Evolutionary conservation across 2,888 invertebrate genomes (phyloP).

Genomic region (Athetis lepigone): DNA sequence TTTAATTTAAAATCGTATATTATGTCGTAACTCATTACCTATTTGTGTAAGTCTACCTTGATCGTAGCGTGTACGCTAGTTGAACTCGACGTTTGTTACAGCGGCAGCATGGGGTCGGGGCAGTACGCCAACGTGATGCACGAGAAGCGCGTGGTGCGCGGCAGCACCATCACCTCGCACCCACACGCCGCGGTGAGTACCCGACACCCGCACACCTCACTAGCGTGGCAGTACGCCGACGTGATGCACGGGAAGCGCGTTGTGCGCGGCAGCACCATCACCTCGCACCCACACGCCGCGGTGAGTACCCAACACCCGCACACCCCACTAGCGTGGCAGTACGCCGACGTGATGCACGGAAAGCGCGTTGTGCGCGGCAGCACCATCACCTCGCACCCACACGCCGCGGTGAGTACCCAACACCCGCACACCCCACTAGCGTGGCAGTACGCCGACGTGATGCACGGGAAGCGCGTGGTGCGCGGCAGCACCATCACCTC

Average conservation of each 20-base stretch:
- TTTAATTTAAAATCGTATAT: no score
- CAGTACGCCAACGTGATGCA: constrained; percentile 94
- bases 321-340: constrained; percentile 53
- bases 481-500: constrained; percentile 95
- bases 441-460: constrained; percentile 92
- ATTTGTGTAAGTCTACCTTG: background rate
- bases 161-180: constrained; percentile 93
- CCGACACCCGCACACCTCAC: background rate
- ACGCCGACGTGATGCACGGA: constrained; percentile 96
- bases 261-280: constrained; percentile 95
- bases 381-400: constrained; percentile 91
- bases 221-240: constrained; percentile 88
- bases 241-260: constrained; percentile 97
- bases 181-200: constrained; percentile 83
- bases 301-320: constrained; percentile 70
- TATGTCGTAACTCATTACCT: no score
- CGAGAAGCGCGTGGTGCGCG: constrained; percentile 96
- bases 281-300: constrained; percentile 84
- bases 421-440: background rate
- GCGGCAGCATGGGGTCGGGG: constrained; percentile 73
- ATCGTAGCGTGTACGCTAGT: background rate
- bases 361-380: constrained; percentile 96
- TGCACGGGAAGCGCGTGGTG: constrained; percentile 96
- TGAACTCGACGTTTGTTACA: constrained; percentile 35
- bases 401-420: constrained; percentile 79